These are phyloP conservation scores for Gallinago undulata DNA, from an alignment of 2,113 vertebrate genomes.

Conservation along the genomic window DNA sequence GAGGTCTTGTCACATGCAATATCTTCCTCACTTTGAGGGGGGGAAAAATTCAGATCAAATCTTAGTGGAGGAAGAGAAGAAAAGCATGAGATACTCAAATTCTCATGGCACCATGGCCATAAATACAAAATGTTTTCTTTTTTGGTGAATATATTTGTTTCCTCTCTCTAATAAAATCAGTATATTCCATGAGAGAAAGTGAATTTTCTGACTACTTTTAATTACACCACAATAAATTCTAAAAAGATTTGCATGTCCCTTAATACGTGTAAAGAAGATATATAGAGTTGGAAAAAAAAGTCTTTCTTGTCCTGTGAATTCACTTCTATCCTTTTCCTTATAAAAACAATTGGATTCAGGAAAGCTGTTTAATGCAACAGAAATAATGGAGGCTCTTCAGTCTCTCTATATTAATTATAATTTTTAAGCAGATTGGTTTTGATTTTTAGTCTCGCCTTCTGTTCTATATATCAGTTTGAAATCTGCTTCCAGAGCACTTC, in stretches of 20 bases:
- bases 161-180: neutral
- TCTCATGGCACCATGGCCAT: accelerated
- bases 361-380: neutral
- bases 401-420: conserved; percentile 1
- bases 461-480: neutral
- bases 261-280: neutral
- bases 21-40: neutral
- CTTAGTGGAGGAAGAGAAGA: neutral
- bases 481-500: neutral
- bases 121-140: neutral
- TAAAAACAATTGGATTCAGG: neutral
- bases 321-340: neutral
- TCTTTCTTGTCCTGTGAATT: neutral
- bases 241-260: neutral
- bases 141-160: neutral
- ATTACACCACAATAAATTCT: neutral
- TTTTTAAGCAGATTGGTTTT: neutral
- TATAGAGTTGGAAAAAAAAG: neutral
- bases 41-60: neutral
- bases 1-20: neutral
- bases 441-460: neutral
- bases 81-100: neutral
- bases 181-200: neutral
- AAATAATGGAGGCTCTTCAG: neutral
- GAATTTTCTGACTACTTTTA: neutral